Base-by-base conservation (phyloP, 1,140 invertebrate species). In the Euborellia annulipes region DNA sequence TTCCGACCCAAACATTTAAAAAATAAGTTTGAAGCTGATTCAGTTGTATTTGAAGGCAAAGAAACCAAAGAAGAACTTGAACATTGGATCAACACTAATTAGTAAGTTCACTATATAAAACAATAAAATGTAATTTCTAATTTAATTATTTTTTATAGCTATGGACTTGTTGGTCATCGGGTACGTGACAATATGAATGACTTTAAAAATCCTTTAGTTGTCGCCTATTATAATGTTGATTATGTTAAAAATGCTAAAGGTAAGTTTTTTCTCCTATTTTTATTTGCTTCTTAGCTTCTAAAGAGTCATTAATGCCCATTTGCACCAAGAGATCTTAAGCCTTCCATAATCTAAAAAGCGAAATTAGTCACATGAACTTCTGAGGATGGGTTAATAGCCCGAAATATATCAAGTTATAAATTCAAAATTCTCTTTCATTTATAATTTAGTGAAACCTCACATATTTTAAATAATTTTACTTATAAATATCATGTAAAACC, bases 231-330 rank as follows among this genome's bases (percentile, higher is more conserved):
- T 63, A 75, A 72, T 60, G 91, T 98, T 6, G 94, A 99, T 66
- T 98, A 98, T 59, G 75, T 82, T 1, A 97, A 96, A 66, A 97
- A 99, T 64, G 71, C 82, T 8, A 98, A 98, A 64, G 80, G 73
- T 65, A 58, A 47, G 37, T 6, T 6, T 27, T 27, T 27, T 4
- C 23, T 27, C 23, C 23, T 27, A 4, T 27, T 27, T 27, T 27
- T 27, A 27, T 27, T 27, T 27, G 11, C 4, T 6, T 27, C 23
- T 6, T 6, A 27, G 4, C 23, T 27, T 11, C 23, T n/a, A n/a
- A n/a, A n/a, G n/a, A n/a, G n/a, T n/a, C n/a, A n/a, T n/a, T n/a
- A n/a, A n/a, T n/a, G n/a, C n/a, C n/a, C n/a, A n/a, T n/a, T n/a
- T n/a, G n/a, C n/a, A n/a, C n/a, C n/a, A n/a, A n/a, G n/a, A n/a